A percentile compares a stretch with the other conserved stretches of the same genome.
These are phyloP conservation scores for Bombus superbus DNA, from an alignment of 1,140 invertebrate species.

Conservation along the genomic window DNA sequence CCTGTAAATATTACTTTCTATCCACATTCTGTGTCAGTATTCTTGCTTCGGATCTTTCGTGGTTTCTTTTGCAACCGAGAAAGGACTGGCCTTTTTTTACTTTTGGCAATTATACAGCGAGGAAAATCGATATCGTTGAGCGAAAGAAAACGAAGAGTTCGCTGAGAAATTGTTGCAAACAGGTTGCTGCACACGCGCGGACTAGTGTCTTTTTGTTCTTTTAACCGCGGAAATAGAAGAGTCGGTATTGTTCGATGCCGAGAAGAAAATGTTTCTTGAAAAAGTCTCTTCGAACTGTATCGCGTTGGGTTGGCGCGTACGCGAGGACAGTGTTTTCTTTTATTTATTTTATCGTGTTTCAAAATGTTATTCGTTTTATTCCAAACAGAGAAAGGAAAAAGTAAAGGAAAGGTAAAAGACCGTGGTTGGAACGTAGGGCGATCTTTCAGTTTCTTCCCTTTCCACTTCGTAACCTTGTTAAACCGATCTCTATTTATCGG, in stretches of 20 bases:
- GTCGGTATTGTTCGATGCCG: background rate
- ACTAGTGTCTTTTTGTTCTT: too few species aligned
- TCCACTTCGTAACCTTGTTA: constrained; percentile 50
- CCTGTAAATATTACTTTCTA: constrained; percentile 66
- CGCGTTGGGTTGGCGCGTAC: background rate
- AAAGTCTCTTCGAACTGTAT: background rate
- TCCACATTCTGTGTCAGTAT: constrained; percentile 55
- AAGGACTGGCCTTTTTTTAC: background rate
- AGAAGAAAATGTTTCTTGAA: background rate
- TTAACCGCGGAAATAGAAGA: background rate
- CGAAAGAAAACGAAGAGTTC: too few species aligned
- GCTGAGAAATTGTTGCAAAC: background rate
- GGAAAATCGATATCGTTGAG: background rate
- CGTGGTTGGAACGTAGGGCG: background rate
- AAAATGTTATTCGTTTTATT: background rate
- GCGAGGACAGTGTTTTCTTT: background rate
- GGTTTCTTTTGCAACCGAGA: background rate
- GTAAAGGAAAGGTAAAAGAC: background rate
- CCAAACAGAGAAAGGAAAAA: background rate
- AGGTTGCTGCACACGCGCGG: too few species aligned
- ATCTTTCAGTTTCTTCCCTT: constrained; percentile 37
- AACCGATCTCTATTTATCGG: constrained; percentile 70
- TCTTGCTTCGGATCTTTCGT: constrained; percentile 9
- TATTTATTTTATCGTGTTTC: background rate
- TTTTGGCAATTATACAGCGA: background rate